Conservation (phyloP, 2,888 invertebrate species). For the Drosophila dives region DNA sequence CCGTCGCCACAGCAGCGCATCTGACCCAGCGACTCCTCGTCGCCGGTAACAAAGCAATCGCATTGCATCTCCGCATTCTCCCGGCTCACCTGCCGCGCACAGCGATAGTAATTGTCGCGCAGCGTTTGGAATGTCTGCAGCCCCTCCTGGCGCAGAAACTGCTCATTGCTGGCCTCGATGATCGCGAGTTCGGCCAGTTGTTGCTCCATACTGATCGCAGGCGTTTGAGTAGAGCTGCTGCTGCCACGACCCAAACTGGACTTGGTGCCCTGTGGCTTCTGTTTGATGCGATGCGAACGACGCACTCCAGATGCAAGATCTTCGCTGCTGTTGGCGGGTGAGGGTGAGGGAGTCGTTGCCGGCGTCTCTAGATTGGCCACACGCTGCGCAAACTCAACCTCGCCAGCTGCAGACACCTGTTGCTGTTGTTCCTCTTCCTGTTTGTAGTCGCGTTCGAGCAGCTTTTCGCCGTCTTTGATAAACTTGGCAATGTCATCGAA, state of each 20-base stretch:
- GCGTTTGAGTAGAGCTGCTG: slow-evolving; percentile 87
- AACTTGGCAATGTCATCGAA: slow-evolving; percentile 83
- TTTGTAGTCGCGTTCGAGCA: slow-evolving; percentile 81
- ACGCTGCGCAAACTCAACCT: slow-evolving; percentile 54
- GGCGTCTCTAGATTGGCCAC: slow-evolving; percentile 72
- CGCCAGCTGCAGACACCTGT: slow-evolving; percentile 9
- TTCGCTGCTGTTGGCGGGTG: slow-evolving; percentile 49
- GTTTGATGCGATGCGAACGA: slow-evolving; percentile 91
- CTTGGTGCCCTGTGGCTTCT: slow-evolving; percentile 86
- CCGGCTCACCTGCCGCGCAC: slow-evolving; percentile 93
- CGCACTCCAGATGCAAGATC: slow-evolving; percentile 86
- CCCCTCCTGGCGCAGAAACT: slow-evolving; percentile 83
- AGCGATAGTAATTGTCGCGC: slow-evolving; percentile 93
- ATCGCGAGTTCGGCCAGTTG: slow-evolving; percentile 80
- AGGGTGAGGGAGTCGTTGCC: slow-evolving; percentile 68
- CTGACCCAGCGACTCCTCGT: slow-evolving; percentile 93
- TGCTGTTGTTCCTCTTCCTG: slow-evolving; percentile 67
- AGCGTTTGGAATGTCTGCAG: slow-evolving; percentile 92
- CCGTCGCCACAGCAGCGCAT: slow-evolving; percentile 97
- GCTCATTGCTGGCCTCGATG: slow-evolving; percentile 82
- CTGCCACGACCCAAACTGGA: slow-evolving; percentile 79
- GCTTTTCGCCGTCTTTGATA: slow-evolving; percentile 82
- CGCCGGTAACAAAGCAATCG: slow-evolving; percentile 96
- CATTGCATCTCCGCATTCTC: slow-evolving; percentile 97
- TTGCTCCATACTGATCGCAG: slow-evolving; percentile 78